A percentile compares a stretch with the other conserved stretches of the same genome.
These are phyloP conservation scores for Drosophila ogumai DNA, from an alignment of 1,140 invertebrate genomes.

Conservation along the genomic window DNA sequence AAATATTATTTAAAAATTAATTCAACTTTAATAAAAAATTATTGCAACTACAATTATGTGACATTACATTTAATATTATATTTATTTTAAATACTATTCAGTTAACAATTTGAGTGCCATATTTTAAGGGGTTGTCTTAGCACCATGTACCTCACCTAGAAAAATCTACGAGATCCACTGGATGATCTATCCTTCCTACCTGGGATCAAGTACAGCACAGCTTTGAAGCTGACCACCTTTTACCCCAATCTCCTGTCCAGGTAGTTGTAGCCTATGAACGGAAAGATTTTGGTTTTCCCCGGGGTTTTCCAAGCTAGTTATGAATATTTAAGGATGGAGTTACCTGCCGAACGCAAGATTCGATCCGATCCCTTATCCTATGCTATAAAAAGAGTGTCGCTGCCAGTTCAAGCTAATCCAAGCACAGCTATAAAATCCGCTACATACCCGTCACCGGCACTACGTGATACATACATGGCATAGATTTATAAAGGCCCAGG, in stretches of 20 bases:
- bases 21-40: no score
- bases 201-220: not conserved
- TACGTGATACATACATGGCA: conserved; percentile 18
- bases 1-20: no score
- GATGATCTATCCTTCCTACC: not conserved
- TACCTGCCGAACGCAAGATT: conserved; percentile 39
- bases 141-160: no score
- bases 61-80: no score
- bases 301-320: conserved; percentile 70
- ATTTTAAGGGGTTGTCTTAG: not conserved
- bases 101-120: not conserved
- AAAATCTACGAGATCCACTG: not conserved
- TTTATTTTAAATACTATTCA: not conserved
- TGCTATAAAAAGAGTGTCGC: conserved; percentile 48
- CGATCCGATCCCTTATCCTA: conserved; percentile 20
- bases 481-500: conserved; percentile 29
- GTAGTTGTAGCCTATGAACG: conserved; percentile 64
- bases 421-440: conserved; percentile 60
- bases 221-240: not conserved
- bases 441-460: conserved; percentile 5
- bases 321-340: conserved; percentile 58
- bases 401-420: conserved; percentile 45
- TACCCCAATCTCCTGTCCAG: conserved; percentile 36
- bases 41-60: no score
- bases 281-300: conserved; percentile 64